Evolutionary conservation across 2,888 invertebrate genomes (phyloP), one percentile per base, ranked within the genome.

Genomic region (Melanophora roralis): DNA sequence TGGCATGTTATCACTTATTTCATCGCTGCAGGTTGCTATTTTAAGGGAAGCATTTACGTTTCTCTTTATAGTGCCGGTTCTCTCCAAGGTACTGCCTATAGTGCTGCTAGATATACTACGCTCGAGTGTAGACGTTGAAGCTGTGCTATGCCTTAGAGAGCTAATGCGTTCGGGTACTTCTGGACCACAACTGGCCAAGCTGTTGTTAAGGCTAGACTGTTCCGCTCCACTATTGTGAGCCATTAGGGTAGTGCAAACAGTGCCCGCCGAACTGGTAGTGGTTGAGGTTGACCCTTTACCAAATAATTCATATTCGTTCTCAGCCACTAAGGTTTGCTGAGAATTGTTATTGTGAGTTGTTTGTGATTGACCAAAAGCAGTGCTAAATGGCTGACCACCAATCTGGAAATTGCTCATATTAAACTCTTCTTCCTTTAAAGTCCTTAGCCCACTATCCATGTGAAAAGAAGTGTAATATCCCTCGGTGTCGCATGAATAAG

Each of bases 381-480:
- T 88, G 82, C 95, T 91, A 53, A 94, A 93, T 55, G 92, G 93
- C 21, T 84, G 84, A 51, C 94, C 94, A 53, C 94, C 94, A 11
- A 93, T 93, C 87, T 94, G 94, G 86, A 95, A 88, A 1, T 95
- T 95, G 23, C 94, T 94, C 81, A 93, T 92, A 0, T 85, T 85
- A 12, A 82, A 78, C 81, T 94, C 92, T 84, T 94, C 94, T 89
- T 96, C 96, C 86, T 95, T 94, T 12, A 96, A 90, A 0, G 96
- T 95, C 86, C 95, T 95, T 81, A 98, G 90, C 0, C 98, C 98
- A 71, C 97, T 97, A 89, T 98, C 98, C 92, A 97, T 94, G 89
- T 98, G 98, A 91, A 98, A 98, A 19, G 98, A 98, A 0, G 98
- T 98, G 89, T 97, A 98, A 89, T 98, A 98, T 7, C 98, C 98